Base-by-base conservation (phyloP, 2,113 vertebrate species). In the Pangasianodon gigas region DNA sequence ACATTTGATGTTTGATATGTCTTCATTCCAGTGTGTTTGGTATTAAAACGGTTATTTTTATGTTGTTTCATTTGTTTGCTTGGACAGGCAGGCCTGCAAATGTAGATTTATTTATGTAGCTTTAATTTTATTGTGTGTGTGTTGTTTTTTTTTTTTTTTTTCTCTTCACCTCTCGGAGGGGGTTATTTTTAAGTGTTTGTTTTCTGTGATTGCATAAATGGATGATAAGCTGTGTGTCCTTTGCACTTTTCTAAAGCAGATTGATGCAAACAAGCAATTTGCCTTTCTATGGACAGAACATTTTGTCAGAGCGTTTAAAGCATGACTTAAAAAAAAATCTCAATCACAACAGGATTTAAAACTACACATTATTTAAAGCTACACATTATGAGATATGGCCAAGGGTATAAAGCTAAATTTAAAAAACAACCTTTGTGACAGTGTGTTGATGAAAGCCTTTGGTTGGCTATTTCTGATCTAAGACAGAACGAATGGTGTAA, bases 11-110 rank as follows among this genome's bases (percentile, higher is more conserved):
- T 88, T 87, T 60, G 16, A 10, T 71, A 21, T 21, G 86, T 89
- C 79, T 87, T 92, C 92, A 94, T 95, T 95, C 94, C 95, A 91
- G 91, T 48, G 41, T 90, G 87, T 93, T 91, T 90, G 44, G 93
- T 89, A 51, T 87, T 11, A 26, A 60, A 44, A 26, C 37, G 77
- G 44, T 65, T 44, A 89, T 91, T 87, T 62, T 88, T 87, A 65
- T 69, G 48, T 75, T 62, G 46, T 93, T 48, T 82, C 24, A 93
- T 93, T 94, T 91, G 83, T 77, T 90, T 93, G 90, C 95, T 92
- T 95, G 91, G 95, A 94, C 95, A 96, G 95, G 96, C 96, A 95
- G 95, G 96, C 95, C 96, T 96, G 96, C 93, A 94, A 90, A 94
- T 90, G 90, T 93, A 90, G 88, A 94, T 90, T 94, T 93, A 96